Base-by-base conservation (phyloP, 2,888 invertebrate genomes). In the Coenonympha arcania region DNA sequence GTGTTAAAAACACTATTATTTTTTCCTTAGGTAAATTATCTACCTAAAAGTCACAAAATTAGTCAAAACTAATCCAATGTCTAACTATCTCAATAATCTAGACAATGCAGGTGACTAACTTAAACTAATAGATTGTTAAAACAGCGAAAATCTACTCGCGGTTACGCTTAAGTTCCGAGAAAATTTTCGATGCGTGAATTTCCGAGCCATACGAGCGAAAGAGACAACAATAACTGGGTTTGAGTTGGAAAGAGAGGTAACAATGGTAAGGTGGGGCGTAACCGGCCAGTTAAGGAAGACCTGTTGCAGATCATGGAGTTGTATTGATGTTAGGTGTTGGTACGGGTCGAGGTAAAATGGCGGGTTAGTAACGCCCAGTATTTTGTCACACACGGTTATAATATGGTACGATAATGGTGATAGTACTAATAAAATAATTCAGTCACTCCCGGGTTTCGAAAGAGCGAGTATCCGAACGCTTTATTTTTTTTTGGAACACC, bases 381-480 rank as follows among this genome's bases (percentile, higher is more conserved):
- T 68, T 71, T 67, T 66, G 69, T 70, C 82, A 79, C 74, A 77
- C 62, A 76, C 72, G 71, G 56, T 62, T 68, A 69, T 44, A 70
- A 76, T 81, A 81, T 82, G 79, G 68, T 65, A 66, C 56, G 68
- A 76, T 82, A 81, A 83, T 84, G 66, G 68, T 66, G 72, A 70
- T 75, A 68, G 66, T 66, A 63, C 71, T 79, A 77, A 79, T 82
- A 79, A 78, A 80, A 80, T 85, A 83, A 84, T 79, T 81, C 84
- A 85, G 85, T 85, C 78, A 78, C 75, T 65, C 60, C 62, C 59
- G 62, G 64, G 65, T 65, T 65, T 62, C 61, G 62, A 66, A 62
- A 65, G 65, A 4, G 39, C 39, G 24, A 22, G 39, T 39, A 39
- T 39, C 15, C 22, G 24, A 39, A 39, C 24, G 15, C 9, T 39